Conservation (phyloP, 2,113 vertebrate species). For the Meriones unguiculatus region DNA sequence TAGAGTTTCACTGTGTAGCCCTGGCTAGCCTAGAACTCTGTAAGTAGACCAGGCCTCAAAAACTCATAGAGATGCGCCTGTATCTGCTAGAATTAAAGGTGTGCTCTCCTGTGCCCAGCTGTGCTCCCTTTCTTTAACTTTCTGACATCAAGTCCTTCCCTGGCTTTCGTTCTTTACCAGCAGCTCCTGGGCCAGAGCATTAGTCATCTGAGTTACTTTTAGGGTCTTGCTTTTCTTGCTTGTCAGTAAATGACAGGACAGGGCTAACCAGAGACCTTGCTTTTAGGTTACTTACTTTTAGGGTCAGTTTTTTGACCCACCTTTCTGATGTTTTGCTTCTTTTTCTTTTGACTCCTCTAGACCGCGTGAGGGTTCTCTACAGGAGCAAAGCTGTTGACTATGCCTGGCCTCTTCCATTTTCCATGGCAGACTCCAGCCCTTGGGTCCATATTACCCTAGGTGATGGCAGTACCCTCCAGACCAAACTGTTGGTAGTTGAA, state of each 20-base stretch:
- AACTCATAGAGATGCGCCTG: background rate
- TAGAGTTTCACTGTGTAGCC: background rate
- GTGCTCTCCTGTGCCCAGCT: background rate
- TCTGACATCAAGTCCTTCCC: background rate
- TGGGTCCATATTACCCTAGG: conserved; percentile 96
- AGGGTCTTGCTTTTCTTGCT: conserved; percentile 26
- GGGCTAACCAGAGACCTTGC: background rate
- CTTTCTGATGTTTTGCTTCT: conserved; percentile 63
- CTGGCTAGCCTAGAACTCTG: background rate
- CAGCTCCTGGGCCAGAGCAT: background rate
- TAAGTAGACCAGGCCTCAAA: background rate
- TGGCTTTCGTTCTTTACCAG: background rate
- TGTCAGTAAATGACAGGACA: background rate
- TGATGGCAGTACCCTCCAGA: conserved; percentile 93
- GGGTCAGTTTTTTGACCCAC: fast-evolving
- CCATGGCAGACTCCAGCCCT: conserved; percentile 88
- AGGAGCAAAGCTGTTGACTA: conserved; percentile 93
- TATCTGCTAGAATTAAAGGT: background rate
- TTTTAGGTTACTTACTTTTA: background rate
- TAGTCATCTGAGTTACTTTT: background rate
- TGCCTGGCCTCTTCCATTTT: conserved; percentile 91
- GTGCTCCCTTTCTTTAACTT: background rate
- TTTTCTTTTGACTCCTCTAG: conserved; percentile 84
- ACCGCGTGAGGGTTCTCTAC: conserved; percentile 94
- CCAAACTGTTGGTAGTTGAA: conserved; percentile 95